These are phyloP conservation scores for Leptinotarsa defecta DNA, from an alignment of 1,140 invertebrate species.

Conservation along the genomic window DNA sequence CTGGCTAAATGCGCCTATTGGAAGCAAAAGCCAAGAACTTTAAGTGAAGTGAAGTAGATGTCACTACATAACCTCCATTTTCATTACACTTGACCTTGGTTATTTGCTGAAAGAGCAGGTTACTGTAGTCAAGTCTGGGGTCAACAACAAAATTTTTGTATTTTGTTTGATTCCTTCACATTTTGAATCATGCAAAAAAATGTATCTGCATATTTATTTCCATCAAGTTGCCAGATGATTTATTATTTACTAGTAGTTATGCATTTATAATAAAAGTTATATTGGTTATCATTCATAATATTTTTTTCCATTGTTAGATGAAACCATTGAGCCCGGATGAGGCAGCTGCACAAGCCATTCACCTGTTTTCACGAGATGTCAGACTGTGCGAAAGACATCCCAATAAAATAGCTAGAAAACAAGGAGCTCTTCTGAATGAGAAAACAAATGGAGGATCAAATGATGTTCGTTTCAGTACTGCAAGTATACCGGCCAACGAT, in stretches of 20 bases:
- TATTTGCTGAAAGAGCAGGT: too few species aligned
- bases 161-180: too few species aligned
- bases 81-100: too few species aligned
- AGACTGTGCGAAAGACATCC: slow-evolving; percentile 77
- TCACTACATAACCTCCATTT: too few species aligned
- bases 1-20: too few species aligned
- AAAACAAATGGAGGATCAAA: slow-evolving; percentile 16
- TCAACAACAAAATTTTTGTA: too few species aligned
- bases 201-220: too few species aligned
- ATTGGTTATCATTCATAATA: not conserved
- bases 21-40: too few species aligned
- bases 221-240: not conserved
- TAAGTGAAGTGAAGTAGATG: too few species aligned
- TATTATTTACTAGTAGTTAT: not conserved
- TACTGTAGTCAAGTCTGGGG: too few species aligned
- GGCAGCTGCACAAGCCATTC: slow-evolving; percentile 84
- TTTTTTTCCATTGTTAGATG: slow-evolving; percentile 58
- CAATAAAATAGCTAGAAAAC: slow-evolving; percentile 72
- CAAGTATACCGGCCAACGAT: slow-evolving; percentile 41
- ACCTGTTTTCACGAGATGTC: slow-evolving; percentile 83
- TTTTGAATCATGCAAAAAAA: too few species aligned
- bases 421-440: slow-evolving; percentile 35
- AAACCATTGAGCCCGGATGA: slow-evolving; percentile 81
- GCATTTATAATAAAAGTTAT: not conserved
- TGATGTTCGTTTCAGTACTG: slow-evolving; percentile 8